Conservation (phyloP, 2,888 invertebrate genomes). For the Oxystoma pomonae region DNA sequence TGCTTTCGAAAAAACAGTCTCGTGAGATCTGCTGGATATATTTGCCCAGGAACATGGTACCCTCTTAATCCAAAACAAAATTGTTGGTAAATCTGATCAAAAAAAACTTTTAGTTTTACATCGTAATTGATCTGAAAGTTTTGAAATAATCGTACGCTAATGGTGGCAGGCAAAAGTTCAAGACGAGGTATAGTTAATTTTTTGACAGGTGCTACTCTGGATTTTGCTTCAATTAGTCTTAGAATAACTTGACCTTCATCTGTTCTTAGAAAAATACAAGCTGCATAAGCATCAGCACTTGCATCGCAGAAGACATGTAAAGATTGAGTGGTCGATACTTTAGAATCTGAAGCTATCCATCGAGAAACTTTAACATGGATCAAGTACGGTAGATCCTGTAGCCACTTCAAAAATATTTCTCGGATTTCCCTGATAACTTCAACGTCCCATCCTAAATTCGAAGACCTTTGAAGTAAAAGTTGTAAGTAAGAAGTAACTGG, state of each 20-base stretch:
- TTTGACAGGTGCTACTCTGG: conserved; percentile 31
- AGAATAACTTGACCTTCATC: too few species aligned
- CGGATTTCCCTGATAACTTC: conserved; percentile 15
- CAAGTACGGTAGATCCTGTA: background rate
- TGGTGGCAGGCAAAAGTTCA: conserved; percentile 34
- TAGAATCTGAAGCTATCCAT: too few species aligned
- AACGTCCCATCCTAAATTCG: conserved; percentile 17
- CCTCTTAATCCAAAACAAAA: conserved; percentile 12
- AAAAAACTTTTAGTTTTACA: conserved; percentile 12
- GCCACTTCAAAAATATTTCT: background rate
- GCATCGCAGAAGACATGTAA: too few species aligned
- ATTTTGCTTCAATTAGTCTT: too few species aligned
- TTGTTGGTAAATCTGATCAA: conserved; percentile 12
- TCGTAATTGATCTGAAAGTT: background rate
- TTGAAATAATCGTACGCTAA: conserved; percentile 21
- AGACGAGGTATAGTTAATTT: conserved; percentile 31
- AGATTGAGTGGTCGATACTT: too few species aligned
- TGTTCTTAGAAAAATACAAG: too few species aligned
- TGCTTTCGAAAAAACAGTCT: conserved; percentile 2
- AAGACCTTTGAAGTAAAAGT: conserved; percentile 26
- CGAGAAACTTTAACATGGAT: background rate
- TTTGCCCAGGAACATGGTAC: conserved; percentile 11
- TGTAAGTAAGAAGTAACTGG: conserved; percentile 25
- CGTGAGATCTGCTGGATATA: conserved; percentile 17
- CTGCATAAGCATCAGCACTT: too few species aligned